phyloP scores from a whole-genome alignment of 2,888 invertebrate genomes.

The Artemia sinica region DNA sequence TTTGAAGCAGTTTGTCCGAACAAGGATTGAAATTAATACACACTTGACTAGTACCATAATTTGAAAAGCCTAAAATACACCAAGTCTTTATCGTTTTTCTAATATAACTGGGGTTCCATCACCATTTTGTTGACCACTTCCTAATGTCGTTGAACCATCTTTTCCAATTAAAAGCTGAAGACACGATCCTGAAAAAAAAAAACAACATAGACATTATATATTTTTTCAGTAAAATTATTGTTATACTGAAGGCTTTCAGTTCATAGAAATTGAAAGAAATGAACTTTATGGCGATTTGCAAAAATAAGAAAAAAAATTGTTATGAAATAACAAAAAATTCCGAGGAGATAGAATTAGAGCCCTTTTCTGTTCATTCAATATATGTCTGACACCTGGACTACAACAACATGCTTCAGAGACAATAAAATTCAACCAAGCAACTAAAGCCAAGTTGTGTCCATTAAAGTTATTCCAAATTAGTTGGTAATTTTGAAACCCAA shows the following conservation, averaged over 20 bases:
- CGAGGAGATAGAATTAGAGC: background rate
- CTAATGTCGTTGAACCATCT: slow-evolving; percentile 72
- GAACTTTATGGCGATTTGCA: background rate
- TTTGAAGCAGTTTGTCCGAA: no score
- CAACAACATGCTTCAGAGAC: no score
- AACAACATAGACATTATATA: slow-evolving; percentile 16
- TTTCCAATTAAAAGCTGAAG: slow-evolving; percentile 74
- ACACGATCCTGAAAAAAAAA: slow-evolving; percentile 50
- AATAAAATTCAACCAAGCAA: no score
- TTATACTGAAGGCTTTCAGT: no score
- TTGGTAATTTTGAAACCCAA: no score
- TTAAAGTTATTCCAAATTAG: no score
- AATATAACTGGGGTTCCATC: background rate
- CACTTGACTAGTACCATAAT: background rate
- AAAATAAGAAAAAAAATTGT: background rate
- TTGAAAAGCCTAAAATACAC: background rate
- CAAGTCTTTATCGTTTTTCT: slow-evolving; percentile 1
- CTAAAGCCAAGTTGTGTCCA: no score
- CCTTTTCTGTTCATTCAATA: no score
- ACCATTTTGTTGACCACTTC: slow-evolving; percentile 41
- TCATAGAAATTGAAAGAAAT: background rate
- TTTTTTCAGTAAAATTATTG: no score
- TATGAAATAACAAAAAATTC: background rate
- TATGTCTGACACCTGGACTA: no score
- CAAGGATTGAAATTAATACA: background rate